Conservation (phyloP, 2,888 invertebrate genomes). For the Octonoba sinensis region DNA sequence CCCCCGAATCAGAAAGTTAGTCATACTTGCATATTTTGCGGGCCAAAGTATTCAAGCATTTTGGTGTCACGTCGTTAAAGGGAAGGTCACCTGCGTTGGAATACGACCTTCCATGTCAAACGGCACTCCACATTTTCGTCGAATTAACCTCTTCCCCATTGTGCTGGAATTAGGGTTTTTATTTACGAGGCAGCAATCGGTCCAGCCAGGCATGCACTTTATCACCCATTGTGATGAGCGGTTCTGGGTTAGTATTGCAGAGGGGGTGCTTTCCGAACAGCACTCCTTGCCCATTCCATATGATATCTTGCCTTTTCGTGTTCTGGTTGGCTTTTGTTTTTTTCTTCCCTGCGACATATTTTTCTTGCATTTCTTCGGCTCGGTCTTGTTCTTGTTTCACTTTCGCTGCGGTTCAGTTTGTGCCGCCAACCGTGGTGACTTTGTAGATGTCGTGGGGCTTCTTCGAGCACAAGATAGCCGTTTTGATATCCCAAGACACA, state of each 20-base stretch:
- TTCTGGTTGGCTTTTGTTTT: not conserved
- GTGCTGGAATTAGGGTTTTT: constrained; percentile 27
- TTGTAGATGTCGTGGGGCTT: too few species aligned
- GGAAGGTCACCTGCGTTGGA: constrained; percentile 45
- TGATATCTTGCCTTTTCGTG: not conserved
- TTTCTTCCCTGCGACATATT: not conserved
- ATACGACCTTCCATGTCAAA: constrained; percentile 44
- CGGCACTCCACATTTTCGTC: constrained; percentile 39
- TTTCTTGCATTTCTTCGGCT: constrained; percentile 12
- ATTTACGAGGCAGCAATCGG: constrained; percentile 26
- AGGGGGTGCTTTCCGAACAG: constrained; percentile 22
- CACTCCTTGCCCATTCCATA: too few species aligned
- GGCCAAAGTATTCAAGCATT: constrained; percentile 54
- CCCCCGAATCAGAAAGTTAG: constrained; percentile 34
- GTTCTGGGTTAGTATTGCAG: constrained; percentile 49
- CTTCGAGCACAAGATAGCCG: too few species aligned
- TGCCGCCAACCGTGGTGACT: not conserved
- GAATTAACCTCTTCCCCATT: constrained; percentile 36
- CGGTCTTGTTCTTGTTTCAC: not conserved
- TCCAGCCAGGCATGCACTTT: constrained; percentile 42
- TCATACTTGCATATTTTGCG: constrained; percentile 44
- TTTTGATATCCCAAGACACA: too few species aligned
- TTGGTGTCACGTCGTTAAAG: constrained; percentile 59
- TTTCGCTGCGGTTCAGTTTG: constrained; percentile 24
- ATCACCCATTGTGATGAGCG: constrained; percentile 53